A percentile compares a stretch with the other conserved stretches of the same genome.
These are phyloP conservation scores for Bubalus kerabau DNA, from an alignment of 2,113 vertebrate genomes.

Conservation along the genomic window DNA sequence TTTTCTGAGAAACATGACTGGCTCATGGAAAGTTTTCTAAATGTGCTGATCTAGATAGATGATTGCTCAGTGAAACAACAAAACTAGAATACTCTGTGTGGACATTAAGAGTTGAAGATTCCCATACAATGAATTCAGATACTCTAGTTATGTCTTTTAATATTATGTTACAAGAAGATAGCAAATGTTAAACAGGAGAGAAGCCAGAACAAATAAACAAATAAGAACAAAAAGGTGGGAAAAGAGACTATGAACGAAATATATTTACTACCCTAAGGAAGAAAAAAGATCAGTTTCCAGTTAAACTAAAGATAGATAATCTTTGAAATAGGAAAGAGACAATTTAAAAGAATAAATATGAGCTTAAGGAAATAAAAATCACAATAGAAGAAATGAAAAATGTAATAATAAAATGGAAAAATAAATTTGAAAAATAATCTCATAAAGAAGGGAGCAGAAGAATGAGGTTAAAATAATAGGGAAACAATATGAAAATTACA, in stretches of 20 bases:
- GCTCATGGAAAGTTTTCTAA: background rate
- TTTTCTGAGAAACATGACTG: background rate
- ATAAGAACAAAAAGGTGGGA: background rate
- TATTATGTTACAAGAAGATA: background rate
- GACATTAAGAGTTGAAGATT: background rate
- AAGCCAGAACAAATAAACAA: background rate
- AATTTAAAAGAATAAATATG: background rate
- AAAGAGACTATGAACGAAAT: background rate
- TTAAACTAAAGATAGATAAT: background rate
- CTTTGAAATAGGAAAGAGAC: background rate
- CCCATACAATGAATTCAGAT: background rate
- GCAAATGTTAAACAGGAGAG: background rate
- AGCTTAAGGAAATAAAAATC: background rate
- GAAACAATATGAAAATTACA: background rate
- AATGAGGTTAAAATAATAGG: background rate
- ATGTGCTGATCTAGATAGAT: background rate
- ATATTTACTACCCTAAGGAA: background rate
- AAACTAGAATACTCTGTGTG: background rate
- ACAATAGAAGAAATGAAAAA: background rate
- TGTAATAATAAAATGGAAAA: background rate
- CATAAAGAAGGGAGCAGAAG: background rate
- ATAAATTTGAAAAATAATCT: background rate
- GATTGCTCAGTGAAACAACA: background rate
- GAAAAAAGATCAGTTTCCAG: background rate
- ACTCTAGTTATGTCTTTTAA: background rate